These are phyloP conservation scores for Congeria kusceri DNA, from an alignment of 2,888 invertebrate genomes.

Conservation along the genomic window DNA sequence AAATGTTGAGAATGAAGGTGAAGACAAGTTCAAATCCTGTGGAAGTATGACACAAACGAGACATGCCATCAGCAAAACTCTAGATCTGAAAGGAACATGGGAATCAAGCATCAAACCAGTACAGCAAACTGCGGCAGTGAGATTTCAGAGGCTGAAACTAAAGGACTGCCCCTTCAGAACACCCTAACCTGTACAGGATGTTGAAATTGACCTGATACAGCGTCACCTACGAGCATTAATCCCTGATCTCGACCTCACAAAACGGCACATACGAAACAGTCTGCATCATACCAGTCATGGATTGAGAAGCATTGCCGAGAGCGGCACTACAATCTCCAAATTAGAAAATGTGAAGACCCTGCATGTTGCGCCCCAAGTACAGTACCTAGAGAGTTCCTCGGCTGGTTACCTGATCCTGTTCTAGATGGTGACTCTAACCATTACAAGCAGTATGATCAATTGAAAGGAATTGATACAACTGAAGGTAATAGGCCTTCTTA, in stretches of 20 bases:
- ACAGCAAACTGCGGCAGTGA: constrained; percentile 14
- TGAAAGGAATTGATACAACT: constrained; percentile 20
- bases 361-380: constrained; percentile 19
- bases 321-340: constrained; percentile 21
- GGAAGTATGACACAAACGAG: constrained; percentile 32
- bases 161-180: constrained; percentile 34
- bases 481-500: constrained; percentile 19
- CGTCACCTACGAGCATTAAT: constrained; percentile 37
- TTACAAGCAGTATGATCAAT: constrained; percentile 13
- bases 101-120: constrained; percentile 12
- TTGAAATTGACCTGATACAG: constrained; percentile 35
- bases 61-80: constrained; percentile 5
- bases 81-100: constrained; percentile 18
- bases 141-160: constrained; percentile 24
- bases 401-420: constrained; percentile 26
- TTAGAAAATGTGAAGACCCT: constrained; percentile 26
- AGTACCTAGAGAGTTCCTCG: constrained; percentile 17
- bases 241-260: constrained; percentile 33
- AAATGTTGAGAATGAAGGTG: constrained; percentile 4
- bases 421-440: constrained; percentile 16
- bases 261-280: constrained; percentile 41
- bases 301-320: constrained; percentile 20
- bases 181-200: constrained; percentile 22
- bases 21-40: constrained; percentile 15
- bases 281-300: constrained; percentile 18